Base-by-base conservation (phyloP, 92 coral and sea anemone species). In the Heliopora coerulea region DNA sequence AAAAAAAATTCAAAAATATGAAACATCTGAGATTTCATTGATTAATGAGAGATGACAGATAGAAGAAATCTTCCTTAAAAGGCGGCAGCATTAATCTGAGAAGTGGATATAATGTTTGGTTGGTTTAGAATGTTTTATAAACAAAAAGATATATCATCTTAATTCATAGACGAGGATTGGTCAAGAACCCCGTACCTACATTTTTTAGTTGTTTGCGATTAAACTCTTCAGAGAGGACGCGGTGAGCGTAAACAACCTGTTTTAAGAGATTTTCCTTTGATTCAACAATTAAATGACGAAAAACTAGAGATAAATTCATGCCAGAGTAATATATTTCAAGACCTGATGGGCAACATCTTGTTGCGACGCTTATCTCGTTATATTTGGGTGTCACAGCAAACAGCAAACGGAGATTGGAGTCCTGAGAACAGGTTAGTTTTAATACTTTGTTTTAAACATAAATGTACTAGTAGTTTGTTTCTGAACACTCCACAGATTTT, bases 231-330 rank as follows among this genome's bases (percentile, higher is more conserved):
- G 40, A 66, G 27, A 66, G n/a, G 73, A 66, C 73, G 58, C 74
- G 58, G 25, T 67, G 40, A 67, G 59, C 59, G 34, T n/a, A 67
- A 65, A 67, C 74, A 67, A 67, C 74, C 74, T 44, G 59, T 31
- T 67, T n/a, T n/a, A n/a, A n/a, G n/a, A n/a, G n/a, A n/a, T n/a
- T n/a, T n/a, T n/a, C n/a, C n/a, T n/a, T n/a, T n/a, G n/a, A n/a
- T n/a, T n/a, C n/a, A n/a, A n/a, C n/a, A n/a, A n/a, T n/a, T n/a
- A n/a, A n/a, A n/a, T n/a, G n/a, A n/a, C n/a, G n/a, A n/a, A n/a
- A n/a, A n/a, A n/a, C n/a, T n/a, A n/a, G n/a, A n/a, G n/a, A n/a
- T n/a, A n/a, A n/a, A n/a, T n/a, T n/a, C n/a, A n/a, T n/a, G n/a
- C n/a, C n/a, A n/a, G n/a, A n/a, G n/a, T n/a, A n/a, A n/a, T n/a